Percentiles rank a stretch among this genome's conserved stretches.
Evolutionary conservation across 2,888 invertebrate genomes (phyloP).

Genomic region (Chrysolina oricalcia): DNA sequence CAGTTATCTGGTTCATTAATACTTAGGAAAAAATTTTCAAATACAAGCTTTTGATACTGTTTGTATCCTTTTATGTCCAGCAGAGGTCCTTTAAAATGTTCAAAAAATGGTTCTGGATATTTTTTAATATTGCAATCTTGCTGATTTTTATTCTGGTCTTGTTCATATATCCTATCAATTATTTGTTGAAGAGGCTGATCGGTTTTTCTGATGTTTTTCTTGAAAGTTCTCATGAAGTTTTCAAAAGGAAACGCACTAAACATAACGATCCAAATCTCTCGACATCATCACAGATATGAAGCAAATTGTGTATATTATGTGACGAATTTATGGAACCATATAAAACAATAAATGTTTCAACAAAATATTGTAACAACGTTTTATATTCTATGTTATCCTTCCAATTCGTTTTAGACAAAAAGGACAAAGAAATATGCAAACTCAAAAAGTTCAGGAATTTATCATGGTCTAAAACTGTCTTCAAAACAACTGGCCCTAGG

Average conservation of each 20-base stretch:
- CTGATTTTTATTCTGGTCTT: not conserved
- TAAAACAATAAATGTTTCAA: not conserved
- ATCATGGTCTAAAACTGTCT: not conserved
- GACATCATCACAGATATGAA: no score
- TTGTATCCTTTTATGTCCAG: not conserved
- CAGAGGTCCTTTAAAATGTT: not conserved
- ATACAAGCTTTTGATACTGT: not conserved
- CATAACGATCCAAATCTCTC: no score
- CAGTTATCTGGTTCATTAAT: not conserved
- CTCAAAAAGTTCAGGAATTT: not conserved
- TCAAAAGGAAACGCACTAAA: not conserved
- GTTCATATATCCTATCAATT: not conserved
- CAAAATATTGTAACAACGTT: no score
- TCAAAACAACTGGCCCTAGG: not conserved
- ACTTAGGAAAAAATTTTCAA: not conserved
- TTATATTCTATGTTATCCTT: no score
- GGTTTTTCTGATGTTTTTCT: not conserved
- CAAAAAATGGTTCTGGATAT: not conserved
- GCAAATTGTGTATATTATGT: not conserved
- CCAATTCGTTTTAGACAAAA: not conserved
- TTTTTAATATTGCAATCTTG: not conserved
- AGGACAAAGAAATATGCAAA: not conserved
- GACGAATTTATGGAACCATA: not conserved
- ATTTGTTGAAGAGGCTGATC: not conserved
- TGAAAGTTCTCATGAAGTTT: not conserved